Evolutionary conservation across 2,797 vertebrate genomes (phyloP).

Genomic region (Odontamblyopus lacepedii): DNA sequence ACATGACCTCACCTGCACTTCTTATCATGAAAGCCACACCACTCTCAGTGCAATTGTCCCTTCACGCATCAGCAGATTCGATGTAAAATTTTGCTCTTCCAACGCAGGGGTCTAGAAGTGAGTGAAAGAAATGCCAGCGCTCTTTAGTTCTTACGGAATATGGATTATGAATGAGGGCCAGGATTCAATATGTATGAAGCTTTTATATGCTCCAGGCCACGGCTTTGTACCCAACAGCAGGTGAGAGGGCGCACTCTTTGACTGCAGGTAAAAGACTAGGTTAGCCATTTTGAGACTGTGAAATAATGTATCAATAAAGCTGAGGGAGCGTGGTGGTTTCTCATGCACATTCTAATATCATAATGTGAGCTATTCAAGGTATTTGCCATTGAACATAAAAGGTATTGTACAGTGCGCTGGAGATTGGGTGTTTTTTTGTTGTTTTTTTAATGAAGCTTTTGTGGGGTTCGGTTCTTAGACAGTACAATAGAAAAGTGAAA

Average conservation of each 20-base stretch:
- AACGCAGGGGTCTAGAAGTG: background rate
- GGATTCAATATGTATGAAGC: constrained; percentile 76
- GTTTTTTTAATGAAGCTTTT: background rate
- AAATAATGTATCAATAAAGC: background rate
- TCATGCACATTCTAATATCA: background rate
- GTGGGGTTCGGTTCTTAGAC: background rate
- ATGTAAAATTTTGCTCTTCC: constrained; percentile 22
- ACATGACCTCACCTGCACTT: constrained; percentile 27
- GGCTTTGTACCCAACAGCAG: constrained; percentile 68
- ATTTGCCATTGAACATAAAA: background rate
- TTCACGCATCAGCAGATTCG: constrained; percentile 39
- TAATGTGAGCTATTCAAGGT: background rate
- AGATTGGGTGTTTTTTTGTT: background rate
- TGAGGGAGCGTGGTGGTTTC: background rate
- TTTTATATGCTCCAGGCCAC: constrained; percentile 63
- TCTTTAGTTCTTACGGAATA: constrained; percentile 74
- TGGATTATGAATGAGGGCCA: constrained; percentile 73
- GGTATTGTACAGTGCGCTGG: background rate
- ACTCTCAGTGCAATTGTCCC: constrained; percentile 15
- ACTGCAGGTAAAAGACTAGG: constrained; percentile 27
- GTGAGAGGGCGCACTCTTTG: constrained; percentile 58
- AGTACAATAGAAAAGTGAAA: background rate
- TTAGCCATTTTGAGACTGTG: constrained; percentile 6
- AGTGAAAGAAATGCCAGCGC: constrained; percentile 69
- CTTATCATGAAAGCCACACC: constrained; percentile 37